These are phyloP conservation scores for Mantis religiosa DNA, from an alignment of 2,888 invertebrate genomes.

Conservation along the genomic window DNA sequence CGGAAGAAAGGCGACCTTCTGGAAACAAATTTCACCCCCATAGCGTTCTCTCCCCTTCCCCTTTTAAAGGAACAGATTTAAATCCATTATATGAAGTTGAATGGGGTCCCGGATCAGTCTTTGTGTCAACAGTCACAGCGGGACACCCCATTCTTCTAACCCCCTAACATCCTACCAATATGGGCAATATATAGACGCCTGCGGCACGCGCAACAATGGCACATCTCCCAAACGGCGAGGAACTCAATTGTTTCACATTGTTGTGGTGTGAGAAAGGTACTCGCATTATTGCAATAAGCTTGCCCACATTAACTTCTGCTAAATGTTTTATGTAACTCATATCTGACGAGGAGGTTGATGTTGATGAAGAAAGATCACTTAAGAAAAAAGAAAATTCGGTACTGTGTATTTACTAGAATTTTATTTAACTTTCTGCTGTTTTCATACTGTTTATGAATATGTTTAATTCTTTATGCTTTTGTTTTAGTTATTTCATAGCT, in stretches of 20 bases:
- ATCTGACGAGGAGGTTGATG: no score
- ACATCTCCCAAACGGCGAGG: not conserved
- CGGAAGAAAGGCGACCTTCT: not conserved
- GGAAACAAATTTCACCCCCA: not conserved
- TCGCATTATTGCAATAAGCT: no score
- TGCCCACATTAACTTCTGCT: no score
- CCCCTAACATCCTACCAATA: not conserved
- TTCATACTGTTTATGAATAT: no score
- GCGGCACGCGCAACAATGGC: not conserved
- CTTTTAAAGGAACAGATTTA: conserved; percentile 16
- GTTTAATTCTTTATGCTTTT: no score
- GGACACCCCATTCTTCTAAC: conserved; percentile 3
- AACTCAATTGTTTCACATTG: not conserved
- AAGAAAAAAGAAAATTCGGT: no score
- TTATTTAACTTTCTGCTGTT: no score
- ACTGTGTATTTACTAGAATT: no score
- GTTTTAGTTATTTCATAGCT: no score
- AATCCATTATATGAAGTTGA: conserved; percentile 20
- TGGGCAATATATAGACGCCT: not conserved
- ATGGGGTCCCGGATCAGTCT: not conserved
- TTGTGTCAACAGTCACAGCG: conserved; percentile 16
- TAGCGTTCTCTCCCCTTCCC: not conserved
- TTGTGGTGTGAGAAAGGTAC: no score
- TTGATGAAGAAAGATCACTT: no score
- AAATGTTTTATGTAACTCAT: no score